phyloP scores from a whole-genome alignment of 2,113 vertebrate genomes.

The Notarius quadriscutis region DNA sequence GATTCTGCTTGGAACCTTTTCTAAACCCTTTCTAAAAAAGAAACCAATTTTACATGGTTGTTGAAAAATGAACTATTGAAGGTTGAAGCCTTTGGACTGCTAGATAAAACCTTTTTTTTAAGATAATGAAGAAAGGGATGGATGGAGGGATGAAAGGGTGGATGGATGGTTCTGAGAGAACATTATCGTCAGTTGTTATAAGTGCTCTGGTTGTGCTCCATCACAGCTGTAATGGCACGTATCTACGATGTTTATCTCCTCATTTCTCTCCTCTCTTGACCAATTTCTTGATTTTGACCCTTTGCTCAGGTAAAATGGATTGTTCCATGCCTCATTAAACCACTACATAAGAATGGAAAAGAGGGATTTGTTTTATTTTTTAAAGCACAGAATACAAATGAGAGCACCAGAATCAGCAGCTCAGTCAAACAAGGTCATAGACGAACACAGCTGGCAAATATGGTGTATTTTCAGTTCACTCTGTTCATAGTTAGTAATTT shows the following conservation, averaged over 20 bases:
- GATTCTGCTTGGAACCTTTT: not conserved
- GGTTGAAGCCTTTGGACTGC: not conserved
- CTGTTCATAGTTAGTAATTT: not conserved
- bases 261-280: slow-evolving; percentile 16
- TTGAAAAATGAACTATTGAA: not conserved
- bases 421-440: not conserved
- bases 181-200: slow-evolving; percentile 48
- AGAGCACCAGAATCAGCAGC: not conserved
- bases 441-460: not conserved
- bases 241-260: slow-evolving; percentile 17
- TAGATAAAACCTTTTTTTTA: not conserved
- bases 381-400: not conserved
- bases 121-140: slow-evolving; percentile 25
- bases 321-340: slow-evolving; percentile 33
- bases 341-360: not conserved
- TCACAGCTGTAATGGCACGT: slow-evolving; percentile 51
- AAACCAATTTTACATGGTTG: not conserved
- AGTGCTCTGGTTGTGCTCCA: slow-evolving; percentile 40
- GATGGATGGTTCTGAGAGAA: slow-evolving; percentile 12
- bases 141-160: slow-evolving; percentile 37
- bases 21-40: not conserved
- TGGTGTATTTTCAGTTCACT: not conserved
- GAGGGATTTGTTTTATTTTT: not conserved
- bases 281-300: slow-evolving; percentile 13
- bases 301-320: slow-evolving; percentile 20